Evolutionary conservation across 2,888 invertebrate species (phyloP).

Genomic region (Nephrotoma guestfalica): DNA sequence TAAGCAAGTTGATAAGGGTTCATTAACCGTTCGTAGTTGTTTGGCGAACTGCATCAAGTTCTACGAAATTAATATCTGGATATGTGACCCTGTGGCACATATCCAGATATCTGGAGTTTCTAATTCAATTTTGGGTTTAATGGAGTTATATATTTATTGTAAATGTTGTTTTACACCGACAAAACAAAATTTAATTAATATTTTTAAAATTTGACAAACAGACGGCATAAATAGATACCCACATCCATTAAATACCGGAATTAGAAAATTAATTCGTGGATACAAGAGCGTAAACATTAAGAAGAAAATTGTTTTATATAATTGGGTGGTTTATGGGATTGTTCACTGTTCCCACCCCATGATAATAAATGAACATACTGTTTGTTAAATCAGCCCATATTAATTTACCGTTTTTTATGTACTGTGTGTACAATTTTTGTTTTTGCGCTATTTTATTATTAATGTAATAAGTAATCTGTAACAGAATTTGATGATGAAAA

Average conservation of each 20-base stretch:
- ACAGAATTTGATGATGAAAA: not conserved
- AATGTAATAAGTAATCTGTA: not conserved
- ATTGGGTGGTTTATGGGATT: not conserved
- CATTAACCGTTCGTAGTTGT: not conserved
- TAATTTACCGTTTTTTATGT: not conserved
- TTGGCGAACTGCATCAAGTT: not conserved
- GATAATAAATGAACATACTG: not conserved
- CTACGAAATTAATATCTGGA: no score
- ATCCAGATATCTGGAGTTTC: no score
- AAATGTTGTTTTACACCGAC: not conserved
- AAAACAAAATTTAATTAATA: not conserved
- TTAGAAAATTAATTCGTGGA: not conserved
- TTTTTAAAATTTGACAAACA: not conserved
- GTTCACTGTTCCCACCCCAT: not conserved
- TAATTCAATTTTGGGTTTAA: not conserved
- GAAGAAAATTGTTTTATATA: not conserved
- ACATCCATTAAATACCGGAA: not conserved
- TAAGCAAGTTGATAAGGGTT: not conserved
- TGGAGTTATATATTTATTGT: not conserved
- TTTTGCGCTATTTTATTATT: not conserved
- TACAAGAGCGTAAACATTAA: not conserved
- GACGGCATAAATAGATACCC: no score
- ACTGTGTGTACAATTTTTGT: not conserved
- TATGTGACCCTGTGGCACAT: not conserved
- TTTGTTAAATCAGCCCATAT: not conserved